These are phyloP conservation scores for Xerus rutilus DNA, from an alignment of 2,797 vertebrate species.

Conservation along the genomic window DNA sequence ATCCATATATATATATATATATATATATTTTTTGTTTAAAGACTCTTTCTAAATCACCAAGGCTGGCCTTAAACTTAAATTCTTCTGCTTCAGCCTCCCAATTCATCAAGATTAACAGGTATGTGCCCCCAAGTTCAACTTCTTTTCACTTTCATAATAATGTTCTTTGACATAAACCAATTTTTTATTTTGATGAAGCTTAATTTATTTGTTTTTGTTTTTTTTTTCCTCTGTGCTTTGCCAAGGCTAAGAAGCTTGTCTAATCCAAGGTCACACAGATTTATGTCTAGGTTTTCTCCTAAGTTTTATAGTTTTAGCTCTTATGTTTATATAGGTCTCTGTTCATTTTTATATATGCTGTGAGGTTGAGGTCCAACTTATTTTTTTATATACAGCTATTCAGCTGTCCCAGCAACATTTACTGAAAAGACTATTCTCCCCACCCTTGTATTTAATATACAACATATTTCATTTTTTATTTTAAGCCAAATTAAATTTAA, in stretches of 20 bases:
- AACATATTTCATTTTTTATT: slow-evolving; percentile 36
- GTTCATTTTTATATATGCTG: neutral
- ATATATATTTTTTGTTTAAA: too few species aligned
- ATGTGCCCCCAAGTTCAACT: too few species aligned
- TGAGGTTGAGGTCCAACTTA: neutral
- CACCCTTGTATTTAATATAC: neutral
- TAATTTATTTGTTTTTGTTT: slow-evolving; percentile 40
- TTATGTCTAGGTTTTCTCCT: slow-evolving; percentile 3
- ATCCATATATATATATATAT: too few species aligned
- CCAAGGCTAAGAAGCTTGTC: neutral
- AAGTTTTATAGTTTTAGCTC: neutral
- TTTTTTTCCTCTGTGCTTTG: neutral
- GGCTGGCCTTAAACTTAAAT: too few species aligned
- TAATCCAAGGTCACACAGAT: slow-evolving; percentile 25
- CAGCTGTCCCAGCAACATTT: neutral
- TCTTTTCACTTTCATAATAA: slow-evolving; percentile 27
- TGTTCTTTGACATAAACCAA: neutral
- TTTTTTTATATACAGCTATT: neutral
- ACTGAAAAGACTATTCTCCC: neutral
- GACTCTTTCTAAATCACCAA: too few species aligned
- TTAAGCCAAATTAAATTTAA: slow-evolving; percentile 52
- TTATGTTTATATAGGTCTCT: neutral
- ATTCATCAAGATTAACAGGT: too few species aligned
- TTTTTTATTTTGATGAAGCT: slow-evolving; percentile 45
- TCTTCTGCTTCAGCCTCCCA: too few species aligned